Evolutionary conservation across 2,797 vertebrate genomes (phyloP).

Genomic region (Thripadectes ignobilis): DNA sequence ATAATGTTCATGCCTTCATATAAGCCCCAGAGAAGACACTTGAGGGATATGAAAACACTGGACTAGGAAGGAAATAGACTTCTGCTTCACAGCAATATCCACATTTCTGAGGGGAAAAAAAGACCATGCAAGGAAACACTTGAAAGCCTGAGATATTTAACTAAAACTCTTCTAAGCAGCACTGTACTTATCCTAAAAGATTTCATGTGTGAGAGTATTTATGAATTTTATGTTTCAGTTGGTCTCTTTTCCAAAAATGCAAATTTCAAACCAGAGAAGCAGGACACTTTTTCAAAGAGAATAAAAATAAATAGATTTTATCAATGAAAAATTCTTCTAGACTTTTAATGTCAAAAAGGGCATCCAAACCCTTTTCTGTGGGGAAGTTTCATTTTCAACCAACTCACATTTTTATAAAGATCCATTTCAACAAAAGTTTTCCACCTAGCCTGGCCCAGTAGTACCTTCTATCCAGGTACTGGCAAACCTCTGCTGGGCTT

Average conservation of each 20-base stretch:
- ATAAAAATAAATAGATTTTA: background rate
- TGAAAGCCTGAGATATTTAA: background rate
- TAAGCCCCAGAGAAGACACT: background rate
- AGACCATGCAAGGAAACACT: fast-evolving
- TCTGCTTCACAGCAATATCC: background rate
- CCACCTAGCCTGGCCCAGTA: background rate
- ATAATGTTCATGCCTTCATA: background rate
- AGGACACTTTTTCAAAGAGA: background rate
- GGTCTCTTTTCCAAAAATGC: background rate
- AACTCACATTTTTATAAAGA: background rate
- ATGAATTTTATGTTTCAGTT: background rate
- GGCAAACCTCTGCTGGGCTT: background rate
- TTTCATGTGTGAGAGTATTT: background rate
- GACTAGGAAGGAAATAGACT: background rate
- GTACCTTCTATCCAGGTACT: background rate
- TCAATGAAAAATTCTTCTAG: background rate
- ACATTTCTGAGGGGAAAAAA: background rate
- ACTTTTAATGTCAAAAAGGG: background rate
- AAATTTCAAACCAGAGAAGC: background rate
- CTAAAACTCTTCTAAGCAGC: background rate
- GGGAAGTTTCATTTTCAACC: background rate
- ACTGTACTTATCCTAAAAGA: background rate
- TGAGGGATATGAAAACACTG: background rate
- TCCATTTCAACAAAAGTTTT: background rate
- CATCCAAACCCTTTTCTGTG: background rate